Conservation (phyloP, 35 echinoderm and acorn worm genomes). For the Heliocidaris tuberculata region DNA sequence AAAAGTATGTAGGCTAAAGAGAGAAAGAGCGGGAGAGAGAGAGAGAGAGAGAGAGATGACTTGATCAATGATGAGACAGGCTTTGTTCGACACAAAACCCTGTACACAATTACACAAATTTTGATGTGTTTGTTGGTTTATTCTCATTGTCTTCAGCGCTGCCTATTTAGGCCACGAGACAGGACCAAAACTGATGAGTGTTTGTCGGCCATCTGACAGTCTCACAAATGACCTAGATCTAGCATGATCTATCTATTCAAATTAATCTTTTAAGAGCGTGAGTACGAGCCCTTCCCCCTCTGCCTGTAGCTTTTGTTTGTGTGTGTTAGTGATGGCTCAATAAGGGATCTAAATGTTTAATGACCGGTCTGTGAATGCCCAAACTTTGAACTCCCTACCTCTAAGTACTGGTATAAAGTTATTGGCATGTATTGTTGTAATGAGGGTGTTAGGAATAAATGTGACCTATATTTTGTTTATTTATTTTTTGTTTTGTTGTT, state of each 20-base stretch:
- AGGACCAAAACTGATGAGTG: neutral
- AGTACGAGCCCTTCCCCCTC: neutral
- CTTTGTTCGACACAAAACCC: neutral
- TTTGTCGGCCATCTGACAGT: neutral
- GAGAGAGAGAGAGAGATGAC: neutral
- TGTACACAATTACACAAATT: conserved; percentile 16
- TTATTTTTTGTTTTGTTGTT: too few relatives aligned
- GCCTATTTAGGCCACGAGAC: neutral
- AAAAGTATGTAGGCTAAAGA: neutral
- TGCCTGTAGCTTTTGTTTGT: neutral
- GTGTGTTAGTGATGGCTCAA: too few relatives aligned
- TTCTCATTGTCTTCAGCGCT: neutral
- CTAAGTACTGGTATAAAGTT: neutral
- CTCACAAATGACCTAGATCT: neutral
- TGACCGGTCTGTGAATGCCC: neutral
- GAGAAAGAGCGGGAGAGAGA: neutral
- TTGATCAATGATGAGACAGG: neutral
- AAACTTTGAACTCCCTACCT: neutral
- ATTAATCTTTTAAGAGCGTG: conserved; percentile 13
- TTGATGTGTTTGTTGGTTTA: conserved; percentile 12
- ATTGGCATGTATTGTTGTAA: neutral
- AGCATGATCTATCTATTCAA: conserved; percentile 3
- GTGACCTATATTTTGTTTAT: neutral
- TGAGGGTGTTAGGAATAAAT: neutral
- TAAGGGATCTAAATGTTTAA: neutral